Evolutionary conservation across 2,797 vertebrate species (phyloP).

Genomic region (Crax fasciolata): DNA sequence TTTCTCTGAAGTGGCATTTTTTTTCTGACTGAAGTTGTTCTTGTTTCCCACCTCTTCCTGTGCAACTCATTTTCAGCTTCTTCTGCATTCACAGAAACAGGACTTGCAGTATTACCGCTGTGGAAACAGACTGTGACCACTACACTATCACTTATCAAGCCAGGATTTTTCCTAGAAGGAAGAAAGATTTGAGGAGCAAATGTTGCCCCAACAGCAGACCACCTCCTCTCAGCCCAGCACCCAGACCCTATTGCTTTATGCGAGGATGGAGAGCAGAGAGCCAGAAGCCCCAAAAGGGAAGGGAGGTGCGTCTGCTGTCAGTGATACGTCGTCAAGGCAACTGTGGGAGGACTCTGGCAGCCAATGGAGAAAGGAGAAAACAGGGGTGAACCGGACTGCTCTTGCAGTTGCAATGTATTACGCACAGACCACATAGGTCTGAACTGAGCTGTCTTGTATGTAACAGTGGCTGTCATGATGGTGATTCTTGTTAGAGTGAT

Average conservation of each 20-base stretch:
- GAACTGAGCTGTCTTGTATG: background rate
- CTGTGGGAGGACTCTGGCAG: background rate
- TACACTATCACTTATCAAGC: accelerated
- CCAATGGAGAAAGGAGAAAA: background rate
- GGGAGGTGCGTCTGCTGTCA: background rate
- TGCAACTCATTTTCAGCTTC: background rate
- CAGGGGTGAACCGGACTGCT: background rate
- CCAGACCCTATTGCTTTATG: background rate
- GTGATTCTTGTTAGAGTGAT: background rate
- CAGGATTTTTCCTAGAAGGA: background rate
- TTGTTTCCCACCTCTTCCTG: background rate
- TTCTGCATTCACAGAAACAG: background rate
- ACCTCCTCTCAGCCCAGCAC: background rate
- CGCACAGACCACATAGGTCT: background rate
- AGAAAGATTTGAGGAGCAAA: background rate
- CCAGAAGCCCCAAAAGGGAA: background rate
- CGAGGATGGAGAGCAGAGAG: background rate
- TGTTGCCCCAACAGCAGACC: accelerated
- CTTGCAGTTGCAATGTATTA: background rate
- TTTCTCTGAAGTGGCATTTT: background rate
- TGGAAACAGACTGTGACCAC: background rate
- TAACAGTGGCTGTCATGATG: background rate
- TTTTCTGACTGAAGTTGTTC: background rate
- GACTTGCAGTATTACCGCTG: background rate
- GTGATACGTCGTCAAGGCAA: too few relatives aligned